phyloP scores from a whole-genome alignment of 2,797 vertebrate genomes.

The Anomalospiza imberbis region DNA sequence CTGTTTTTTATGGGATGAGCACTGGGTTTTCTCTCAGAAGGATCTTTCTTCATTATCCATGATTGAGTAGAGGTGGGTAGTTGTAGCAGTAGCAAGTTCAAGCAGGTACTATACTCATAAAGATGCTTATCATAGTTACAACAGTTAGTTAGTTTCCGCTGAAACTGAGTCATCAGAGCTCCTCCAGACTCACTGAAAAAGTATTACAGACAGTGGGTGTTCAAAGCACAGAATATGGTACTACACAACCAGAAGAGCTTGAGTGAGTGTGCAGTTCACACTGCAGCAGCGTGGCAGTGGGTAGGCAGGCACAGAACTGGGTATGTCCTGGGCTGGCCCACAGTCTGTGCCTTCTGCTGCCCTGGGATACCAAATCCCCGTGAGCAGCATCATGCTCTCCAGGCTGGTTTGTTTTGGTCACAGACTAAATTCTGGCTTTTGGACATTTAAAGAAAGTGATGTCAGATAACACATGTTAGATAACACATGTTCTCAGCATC shows the following conservation, averaged over 20 bases:
- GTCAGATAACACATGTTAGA: not conserved
- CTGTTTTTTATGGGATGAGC: not conserved
- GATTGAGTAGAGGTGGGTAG: not conserved
- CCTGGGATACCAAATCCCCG: not conserved
- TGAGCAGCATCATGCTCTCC: not conserved
- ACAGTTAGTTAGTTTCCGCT: not conserved
- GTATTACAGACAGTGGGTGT: not conserved
- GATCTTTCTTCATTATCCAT: not conserved
- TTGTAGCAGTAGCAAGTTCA: not conserved
- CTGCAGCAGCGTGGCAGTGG: not conserved
- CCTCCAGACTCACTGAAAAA: not conserved
- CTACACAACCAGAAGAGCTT: not conserved
- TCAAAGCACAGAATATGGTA: not conserved
- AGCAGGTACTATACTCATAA: not conserved
- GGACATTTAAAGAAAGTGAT: not conserved
- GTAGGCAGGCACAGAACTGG: fast-evolving
- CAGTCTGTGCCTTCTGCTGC: fast-evolving
- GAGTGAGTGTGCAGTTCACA: not conserved
- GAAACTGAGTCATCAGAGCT: conserved; percentile 15
- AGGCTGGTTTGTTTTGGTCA: not conserved
- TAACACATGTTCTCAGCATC: not conserved
- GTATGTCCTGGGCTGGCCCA: not conserved
- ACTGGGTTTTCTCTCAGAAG: not conserved
- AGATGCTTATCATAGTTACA: not conserved
- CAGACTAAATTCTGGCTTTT: not conserved